These are phyloP conservation scores for Rafetus swinhoei DNA, from an alignment of 2,113 vertebrate genomes.

Conservation along the genomic window DNA sequence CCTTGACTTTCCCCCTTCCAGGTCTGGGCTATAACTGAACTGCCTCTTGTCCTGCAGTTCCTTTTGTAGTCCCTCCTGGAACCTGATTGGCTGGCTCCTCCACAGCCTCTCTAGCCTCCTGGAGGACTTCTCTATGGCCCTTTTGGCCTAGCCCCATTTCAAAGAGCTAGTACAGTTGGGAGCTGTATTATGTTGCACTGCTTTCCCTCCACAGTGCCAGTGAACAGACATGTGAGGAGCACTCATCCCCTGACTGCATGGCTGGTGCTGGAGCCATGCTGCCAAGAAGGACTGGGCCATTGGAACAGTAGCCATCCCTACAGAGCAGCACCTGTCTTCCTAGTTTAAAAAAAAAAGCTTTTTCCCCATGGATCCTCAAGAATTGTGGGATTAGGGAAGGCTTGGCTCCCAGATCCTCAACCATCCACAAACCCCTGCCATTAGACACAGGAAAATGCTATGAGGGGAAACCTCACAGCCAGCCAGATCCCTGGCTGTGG, in stretches of 20 bases:
- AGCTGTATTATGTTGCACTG: accelerated
- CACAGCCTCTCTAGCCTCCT: too few relatives aligned
- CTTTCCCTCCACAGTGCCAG: accelerated
- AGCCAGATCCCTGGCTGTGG: too few relatives aligned
- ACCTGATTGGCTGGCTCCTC: too few relatives aligned
- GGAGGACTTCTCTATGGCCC: too few relatives aligned
- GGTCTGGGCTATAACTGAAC: too few relatives aligned
- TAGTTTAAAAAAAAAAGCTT: neutral
- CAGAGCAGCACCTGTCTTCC: neutral
- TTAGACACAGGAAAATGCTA: neutral
- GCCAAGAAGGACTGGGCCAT: neutral
- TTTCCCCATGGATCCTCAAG: neutral
- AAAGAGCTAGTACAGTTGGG: neutral
- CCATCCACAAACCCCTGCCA: neutral
- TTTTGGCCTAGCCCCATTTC: too few relatives aligned
- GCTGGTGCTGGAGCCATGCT: neutral
- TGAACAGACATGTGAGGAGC: accelerated
- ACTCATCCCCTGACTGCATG: accelerated
- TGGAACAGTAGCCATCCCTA: neutral
- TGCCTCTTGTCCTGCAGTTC: too few relatives aligned
- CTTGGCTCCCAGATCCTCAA: neutral
- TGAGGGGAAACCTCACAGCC: too few relatives aligned
- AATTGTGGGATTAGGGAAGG: neutral
- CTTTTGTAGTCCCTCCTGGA: too few relatives aligned
- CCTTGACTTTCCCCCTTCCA: too few relatives aligned